Evolutionary conservation across 2,113 vertebrate genomes (phyloP), one percentile per base, ranked within the genome.

Genomic region (Chloebia gouldiae): DNA sequence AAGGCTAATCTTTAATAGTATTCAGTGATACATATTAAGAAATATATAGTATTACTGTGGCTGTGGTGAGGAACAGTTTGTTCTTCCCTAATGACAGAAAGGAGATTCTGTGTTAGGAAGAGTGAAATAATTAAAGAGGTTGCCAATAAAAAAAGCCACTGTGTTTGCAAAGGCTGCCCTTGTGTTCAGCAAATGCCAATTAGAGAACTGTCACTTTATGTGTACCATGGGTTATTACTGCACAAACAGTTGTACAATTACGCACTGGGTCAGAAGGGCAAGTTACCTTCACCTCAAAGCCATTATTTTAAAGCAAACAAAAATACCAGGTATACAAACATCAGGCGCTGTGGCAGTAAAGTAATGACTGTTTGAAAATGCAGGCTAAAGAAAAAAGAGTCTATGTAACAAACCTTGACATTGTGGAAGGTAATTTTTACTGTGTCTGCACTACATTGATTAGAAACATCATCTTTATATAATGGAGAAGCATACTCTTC

Each of bases 131-230:
- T 93, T 73, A 73, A 80, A 94, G 68, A 81, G 49, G 44, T 28
- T 96, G 86, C 86, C 86, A 90, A 68, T 90, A 90, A 95, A 95
- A 60, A 95, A 93, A 93, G 22, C 39, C 68, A 40, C 64, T 28
- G 35, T 92, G 61, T 94, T 94, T 93, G 71, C 60, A 60, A 76
- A 95, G 60, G 33, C 28, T 92, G 90, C 66, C 64, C 63, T 91
- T 86, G 69, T 3, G 3, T 84, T 92, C 86, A 85, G 66, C 65
- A 87, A 57, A 91, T 76, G 73, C 73, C 91, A 86, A 76, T 96
- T 95, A 95, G 83, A 96, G 77, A 93, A 94, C 86, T 90, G 89
- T 92, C 94, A 88, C 76, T 94, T 96, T 95, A 80, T 94, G n/a
- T 78, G 86, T 89, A 49, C 7, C 9, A 40, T 68, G 85, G 87